These are phyloP conservation scores for Esox masquinongy DNA, from an alignment of 2,797 vertebrate genomes.

Conservation along the genomic window DNA sequence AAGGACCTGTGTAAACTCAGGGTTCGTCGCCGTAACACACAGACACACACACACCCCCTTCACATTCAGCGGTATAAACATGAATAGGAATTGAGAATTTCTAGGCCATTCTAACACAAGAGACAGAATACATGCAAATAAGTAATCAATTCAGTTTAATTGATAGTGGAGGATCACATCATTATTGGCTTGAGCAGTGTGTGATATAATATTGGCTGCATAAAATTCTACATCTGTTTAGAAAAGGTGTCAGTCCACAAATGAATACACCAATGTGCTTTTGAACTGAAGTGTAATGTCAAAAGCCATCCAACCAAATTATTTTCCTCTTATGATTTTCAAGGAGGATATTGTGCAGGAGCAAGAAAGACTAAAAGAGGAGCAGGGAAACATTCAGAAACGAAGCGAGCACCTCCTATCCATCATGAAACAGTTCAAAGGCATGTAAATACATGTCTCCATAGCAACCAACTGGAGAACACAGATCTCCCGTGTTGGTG, in stretches of 20 bases:
- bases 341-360: constrained; percentile 67
- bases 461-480: constrained; percentile 41
- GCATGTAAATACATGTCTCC: constrained; percentile 71
- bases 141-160: constrained; percentile 15
- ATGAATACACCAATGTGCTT: neutral
- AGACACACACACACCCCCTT: constrained; percentile 4
- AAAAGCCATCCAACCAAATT: neutral
- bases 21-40: constrained; percentile 47
- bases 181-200: neutral
- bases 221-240: neutral
- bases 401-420: constrained; percentile 78
- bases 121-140: neutral
- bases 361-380: constrained; percentile 75
- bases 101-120: neutral
- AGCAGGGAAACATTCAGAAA: constrained; percentile 77
- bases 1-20: constrained; percentile 68
- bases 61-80: neutral
- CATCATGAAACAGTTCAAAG: constrained; percentile 86
- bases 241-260: neutral
- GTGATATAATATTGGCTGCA: neutral
- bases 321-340: constrained; percentile 1
- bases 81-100: neutral
- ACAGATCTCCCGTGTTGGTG: neutral
- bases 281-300: neutral
- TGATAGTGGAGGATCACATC: neutral